These are phyloP conservation scores for Noctua comes DNA, from an alignment of 2,888 invertebrate genomes.

Conservation along the genomic window DNA sequence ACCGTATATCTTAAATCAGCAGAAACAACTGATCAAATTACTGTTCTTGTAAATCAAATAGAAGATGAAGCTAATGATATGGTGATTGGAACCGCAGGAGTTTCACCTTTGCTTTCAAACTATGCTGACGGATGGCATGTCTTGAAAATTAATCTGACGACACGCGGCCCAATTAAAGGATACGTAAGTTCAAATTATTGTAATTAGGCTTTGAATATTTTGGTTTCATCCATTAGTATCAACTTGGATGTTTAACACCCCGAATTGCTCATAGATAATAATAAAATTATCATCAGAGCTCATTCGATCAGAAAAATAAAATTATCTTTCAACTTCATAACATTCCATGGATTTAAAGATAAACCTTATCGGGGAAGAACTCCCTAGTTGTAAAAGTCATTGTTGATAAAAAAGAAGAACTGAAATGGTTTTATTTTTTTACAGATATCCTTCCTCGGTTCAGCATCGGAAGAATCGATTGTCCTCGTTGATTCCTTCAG, in stretches of 20 bases:
- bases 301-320: background rate
- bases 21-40: conserved; percentile 56
- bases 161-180: conserved; percentile 49
- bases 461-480: conserved; percentile 56
- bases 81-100: conserved; percentile 51
- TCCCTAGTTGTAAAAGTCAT: background rate
- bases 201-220: background rate
- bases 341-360: conserved; percentile 2
- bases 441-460: conserved; percentile 68
- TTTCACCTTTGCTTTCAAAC: conserved; percentile 40
- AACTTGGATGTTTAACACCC: background rate
- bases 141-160: conserved; percentile 38
- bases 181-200: conserved; percentile 64
- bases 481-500: conserved; percentile 69
- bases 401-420: background rate
- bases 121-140: conserved; percentile 68
- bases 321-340: conserved; percentile 6
- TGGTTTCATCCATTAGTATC: background rate
- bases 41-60: conserved; percentile 60
- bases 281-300: conserved; percentile 1
- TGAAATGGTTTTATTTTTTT: conserved; percentile 38
- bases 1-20: conserved; percentile 64
- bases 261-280: background rate
- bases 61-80: conserved; percentile 53
- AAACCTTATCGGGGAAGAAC: conserved; percentile 5